A percentile compares a stretch with the other conserved stretches of the same genome.
phyloP scores from a whole-genome alignment of 1,140 invertebrate genomes.

The Lordiphosa stackelbergi region DNA sequence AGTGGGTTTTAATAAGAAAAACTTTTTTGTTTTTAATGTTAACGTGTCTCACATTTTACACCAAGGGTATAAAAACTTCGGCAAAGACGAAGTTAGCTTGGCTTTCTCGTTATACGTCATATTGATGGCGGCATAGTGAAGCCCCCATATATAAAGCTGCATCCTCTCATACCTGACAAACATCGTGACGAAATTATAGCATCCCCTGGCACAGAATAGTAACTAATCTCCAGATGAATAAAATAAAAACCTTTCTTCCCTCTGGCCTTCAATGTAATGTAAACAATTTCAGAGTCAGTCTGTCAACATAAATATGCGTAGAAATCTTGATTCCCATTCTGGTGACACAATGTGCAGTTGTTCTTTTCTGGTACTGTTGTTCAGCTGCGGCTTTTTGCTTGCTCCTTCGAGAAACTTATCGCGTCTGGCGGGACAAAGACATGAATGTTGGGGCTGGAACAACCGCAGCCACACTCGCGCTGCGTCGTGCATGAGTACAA shows the following conservation, averaged over 20 bases:
- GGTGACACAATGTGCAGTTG: constrained; percentile 9
- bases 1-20: too few relatives aligned
- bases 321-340: constrained; percentile 7
- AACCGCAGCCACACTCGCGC: neutral
- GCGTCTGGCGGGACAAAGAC: constrained; percentile 10
- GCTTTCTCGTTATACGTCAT: too few relatives aligned
- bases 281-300: constrained; percentile 5
- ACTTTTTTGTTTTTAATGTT: too few relatives aligned
- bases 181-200: too few relatives aligned
- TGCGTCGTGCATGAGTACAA: constrained; percentile 4
- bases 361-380: constrained; percentile 2
- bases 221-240: too few relatives aligned
- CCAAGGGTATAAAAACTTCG: too few relatives aligned
- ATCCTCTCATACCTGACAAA: too few relatives aligned
- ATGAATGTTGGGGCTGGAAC: constrained; percentile 5
- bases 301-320: constrained; percentile 9
- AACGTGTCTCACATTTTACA: too few relatives aligned
- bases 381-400: constrained; percentile 7
- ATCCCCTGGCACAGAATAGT: too few relatives aligned
- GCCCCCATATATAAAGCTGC: too few relatives aligned
- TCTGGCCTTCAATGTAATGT: neutral
- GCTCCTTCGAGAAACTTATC: constrained; percentile 3
- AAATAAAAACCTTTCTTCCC: neutral
- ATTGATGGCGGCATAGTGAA: too few relatives aligned
- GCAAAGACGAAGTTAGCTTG: too few relatives aligned